phyloP scores from a whole-genome alignment of 2,888 invertebrate genomes.

The Drosophila barbarae region DNA sequence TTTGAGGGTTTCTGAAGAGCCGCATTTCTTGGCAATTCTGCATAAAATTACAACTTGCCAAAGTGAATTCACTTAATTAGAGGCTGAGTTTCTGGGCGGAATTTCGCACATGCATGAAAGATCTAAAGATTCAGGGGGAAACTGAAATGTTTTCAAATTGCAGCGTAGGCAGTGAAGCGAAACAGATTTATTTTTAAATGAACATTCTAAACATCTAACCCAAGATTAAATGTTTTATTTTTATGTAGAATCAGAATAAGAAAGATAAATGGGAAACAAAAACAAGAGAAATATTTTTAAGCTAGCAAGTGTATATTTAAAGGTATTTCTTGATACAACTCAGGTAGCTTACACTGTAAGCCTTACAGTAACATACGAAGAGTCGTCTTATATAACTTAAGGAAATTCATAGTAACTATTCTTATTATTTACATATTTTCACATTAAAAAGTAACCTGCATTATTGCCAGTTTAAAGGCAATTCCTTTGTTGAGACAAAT shows the following conservation, averaged over 20 bases:
- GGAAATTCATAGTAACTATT: too few species aligned
- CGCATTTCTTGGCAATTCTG: conserved; percentile 13
- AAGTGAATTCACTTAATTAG: conserved; percentile 34
- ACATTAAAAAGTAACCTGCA: neutral
- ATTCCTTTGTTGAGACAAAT: neutral
- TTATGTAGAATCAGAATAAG: conserved; percentile 34
- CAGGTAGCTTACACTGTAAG: neutral
- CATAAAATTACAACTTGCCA: conserved; percentile 20
- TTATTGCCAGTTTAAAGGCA: neutral
- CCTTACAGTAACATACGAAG: neutral
- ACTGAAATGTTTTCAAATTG: neutral
- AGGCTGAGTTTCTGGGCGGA: conserved; percentile 17
- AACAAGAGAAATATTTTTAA: neutral
- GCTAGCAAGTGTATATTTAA: too few species aligned
- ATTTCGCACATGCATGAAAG: conserved; percentile 23
- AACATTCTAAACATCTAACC: neutral
- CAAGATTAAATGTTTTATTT: neutral
- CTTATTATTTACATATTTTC: neutral
- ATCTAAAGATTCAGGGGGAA: conserved; percentile 16
- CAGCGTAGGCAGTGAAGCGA: neutral
- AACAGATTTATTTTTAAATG: neutral
- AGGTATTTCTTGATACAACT: neutral
- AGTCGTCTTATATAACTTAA: neutral
- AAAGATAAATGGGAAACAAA: conserved; percentile 35
- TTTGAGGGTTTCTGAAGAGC: conserved; percentile 22